Evolutionary conservation across 2,113 vertebrate genomes (phyloP).

Genomic region (Glaucidium brasilianum): DNA sequence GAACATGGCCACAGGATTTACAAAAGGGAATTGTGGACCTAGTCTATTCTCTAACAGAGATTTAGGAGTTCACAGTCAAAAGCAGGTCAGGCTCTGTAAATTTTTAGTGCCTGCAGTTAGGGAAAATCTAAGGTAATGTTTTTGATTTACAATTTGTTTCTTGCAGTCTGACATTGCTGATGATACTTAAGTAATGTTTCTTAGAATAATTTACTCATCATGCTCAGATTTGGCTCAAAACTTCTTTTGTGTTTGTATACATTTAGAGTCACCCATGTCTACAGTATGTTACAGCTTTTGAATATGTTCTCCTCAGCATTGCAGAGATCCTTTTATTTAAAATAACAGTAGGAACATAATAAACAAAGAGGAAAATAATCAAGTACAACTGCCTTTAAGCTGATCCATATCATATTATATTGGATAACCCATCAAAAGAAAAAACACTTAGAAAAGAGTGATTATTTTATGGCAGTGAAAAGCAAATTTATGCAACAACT

Average conservation of each 20-base stretch:
- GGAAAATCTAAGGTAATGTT: background rate
- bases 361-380: slow-evolving; percentile 6
- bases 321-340: slow-evolving; percentile 2
- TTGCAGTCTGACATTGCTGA: background rate
- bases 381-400: background rate
- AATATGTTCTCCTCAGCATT: background rate
- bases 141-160: background rate
- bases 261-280: background rate
- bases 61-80: background rate
- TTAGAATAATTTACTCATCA: slow-evolving; percentile 10
- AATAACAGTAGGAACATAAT: background rate
- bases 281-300: background rate
- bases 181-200: background rate
- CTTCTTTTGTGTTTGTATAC: background rate
- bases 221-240: background rate
- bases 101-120: background rate
- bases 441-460: background rate
- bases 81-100: background rate
- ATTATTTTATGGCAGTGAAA: background rate
- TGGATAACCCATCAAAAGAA: background rate
- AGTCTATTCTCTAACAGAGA: background rate
- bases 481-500: background rate
- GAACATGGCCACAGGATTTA: background rate
- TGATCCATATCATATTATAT: background rate
- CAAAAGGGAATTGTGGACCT: background rate